Conservation (phyloP, 2,797 vertebrate species). For the Anguilla obscura region DNA sequence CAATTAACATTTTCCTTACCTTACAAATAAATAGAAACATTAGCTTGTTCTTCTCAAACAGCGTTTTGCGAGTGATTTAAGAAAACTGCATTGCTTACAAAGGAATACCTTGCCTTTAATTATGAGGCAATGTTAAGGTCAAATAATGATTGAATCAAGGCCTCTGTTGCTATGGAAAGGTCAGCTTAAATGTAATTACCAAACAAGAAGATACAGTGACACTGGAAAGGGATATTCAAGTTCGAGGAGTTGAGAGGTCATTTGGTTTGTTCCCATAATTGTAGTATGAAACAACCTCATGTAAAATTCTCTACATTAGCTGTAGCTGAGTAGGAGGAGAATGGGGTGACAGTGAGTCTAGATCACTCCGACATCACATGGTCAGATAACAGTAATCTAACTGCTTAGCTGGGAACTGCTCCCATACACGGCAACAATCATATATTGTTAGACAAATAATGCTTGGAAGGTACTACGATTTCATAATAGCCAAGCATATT, state of each 20-base stretch:
- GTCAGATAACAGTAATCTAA: not conserved
- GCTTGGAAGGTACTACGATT: not conserved
- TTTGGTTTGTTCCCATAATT: not conserved
- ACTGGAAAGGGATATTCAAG: not conserved
- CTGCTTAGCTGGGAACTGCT: not conserved
- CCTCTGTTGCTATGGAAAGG: not conserved
- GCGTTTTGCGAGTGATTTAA: not conserved
- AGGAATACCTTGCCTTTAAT: not conserved
- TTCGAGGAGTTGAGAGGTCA: not conserved
- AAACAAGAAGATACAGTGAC: not conserved
- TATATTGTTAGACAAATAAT: not conserved
- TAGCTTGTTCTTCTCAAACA: not conserved
- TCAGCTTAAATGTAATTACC: not conserved
- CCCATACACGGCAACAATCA: not conserved
- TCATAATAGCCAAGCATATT: not conserved
- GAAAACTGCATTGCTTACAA: not conserved
- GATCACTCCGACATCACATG: not conserved
- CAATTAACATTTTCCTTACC: not conserved
- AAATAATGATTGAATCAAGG: conserved; percentile 6
- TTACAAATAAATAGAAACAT: not conserved
- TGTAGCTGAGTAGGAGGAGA: not conserved
- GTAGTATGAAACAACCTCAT: not conserved
- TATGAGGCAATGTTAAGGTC: not conserved
- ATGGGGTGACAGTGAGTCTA: not conserved
- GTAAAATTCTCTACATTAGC: not conserved